Evolutionary conservation across 1,140 invertebrate genomes (phyloP).

Genomic region (Drosophila albomicans): DNA sequence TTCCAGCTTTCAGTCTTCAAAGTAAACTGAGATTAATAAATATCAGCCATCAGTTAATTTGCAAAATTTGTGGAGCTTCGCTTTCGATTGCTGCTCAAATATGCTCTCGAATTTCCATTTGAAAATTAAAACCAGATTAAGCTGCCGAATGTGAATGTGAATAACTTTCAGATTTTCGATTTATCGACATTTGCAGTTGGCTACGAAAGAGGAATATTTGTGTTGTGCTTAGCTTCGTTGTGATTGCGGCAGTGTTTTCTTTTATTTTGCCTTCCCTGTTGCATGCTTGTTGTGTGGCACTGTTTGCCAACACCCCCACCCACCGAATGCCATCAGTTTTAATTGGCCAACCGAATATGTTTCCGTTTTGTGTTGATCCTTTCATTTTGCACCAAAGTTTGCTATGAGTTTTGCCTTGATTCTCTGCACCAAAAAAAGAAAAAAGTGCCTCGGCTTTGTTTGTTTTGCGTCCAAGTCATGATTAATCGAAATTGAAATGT

Average conservation of each 20-base stretch:
- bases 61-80: too few species aligned
- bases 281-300: conserved; percentile 44
- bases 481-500: conserved; percentile 69
- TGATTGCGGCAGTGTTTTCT: conserved; percentile 4
- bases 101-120: not conserved
- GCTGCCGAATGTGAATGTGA: not conserved
- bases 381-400: conserved; percentile 15
- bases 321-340: conserved; percentile 9
- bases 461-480: conserved; percentile 9
- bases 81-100: too few species aligned
- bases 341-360: conserved; percentile 27
- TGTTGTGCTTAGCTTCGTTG: not conserved
- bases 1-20: too few species aligned
- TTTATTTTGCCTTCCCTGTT: conserved; percentile 13
- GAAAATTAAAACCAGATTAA: not conserved
- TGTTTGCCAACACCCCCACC: conserved; percentile 10
- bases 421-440: conserved; percentile 10
- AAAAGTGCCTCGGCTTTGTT: conserved; percentile 15
- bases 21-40: too few species aligned
- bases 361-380: not conserved
- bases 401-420: conserved; percentile 13
- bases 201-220: not conserved
- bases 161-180: not conserved
- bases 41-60: too few species aligned
- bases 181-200: not conserved